Base-by-base conservation (phyloP, 2,888 invertebrate species). In the Macropis europaea region DNA sequence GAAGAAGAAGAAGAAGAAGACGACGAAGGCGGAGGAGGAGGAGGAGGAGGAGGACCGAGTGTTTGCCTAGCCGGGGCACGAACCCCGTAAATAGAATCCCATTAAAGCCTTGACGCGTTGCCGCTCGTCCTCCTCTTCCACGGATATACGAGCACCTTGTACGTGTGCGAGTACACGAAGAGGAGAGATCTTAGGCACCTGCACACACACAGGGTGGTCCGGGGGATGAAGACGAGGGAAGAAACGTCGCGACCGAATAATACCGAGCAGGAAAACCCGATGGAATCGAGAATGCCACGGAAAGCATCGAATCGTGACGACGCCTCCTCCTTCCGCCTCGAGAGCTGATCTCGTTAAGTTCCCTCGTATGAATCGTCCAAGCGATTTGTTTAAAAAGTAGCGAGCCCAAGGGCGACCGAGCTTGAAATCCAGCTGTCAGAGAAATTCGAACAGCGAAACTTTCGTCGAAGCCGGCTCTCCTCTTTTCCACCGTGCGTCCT, bases 41-140 rank as follows among this genome's bases (percentile, higher is more conserved):
- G 47, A 42, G 34, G 42, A 40, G 38, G 38, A 36, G 36, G 47
- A 59, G 54, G 67, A 43, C 74, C 67, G 79, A 84, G 85, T 88
- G 88, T 88, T 88, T 89, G 86, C 82, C 82, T 85, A 88, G 86
- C 86, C 84, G 79, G 79, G 80, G 84, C 87, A 86, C 86, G 88
- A 86, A 82, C 79, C 87, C 83, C 83, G 88, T 88, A 89, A 89
- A 88, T 88, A 89, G 87, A 88, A 88, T 88, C 86, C 87, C 87
- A 88, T 88, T 88, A 88, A 87, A 86, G 86, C 82, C 80, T 86
- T 85, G 87, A 84, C 84, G 82, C 86, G 83, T 79, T 78, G 73
- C 76, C 77, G 77, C 76, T 70, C 82, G 68, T 75, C 79, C 81
- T 80, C 79, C 63, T 75, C 70, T 63, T 73, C 53, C 45, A 56